Evolutionary conservation across 2,797 vertebrate species (phyloP).

Genomic region (Oreonectes daqikongensis): DNA sequence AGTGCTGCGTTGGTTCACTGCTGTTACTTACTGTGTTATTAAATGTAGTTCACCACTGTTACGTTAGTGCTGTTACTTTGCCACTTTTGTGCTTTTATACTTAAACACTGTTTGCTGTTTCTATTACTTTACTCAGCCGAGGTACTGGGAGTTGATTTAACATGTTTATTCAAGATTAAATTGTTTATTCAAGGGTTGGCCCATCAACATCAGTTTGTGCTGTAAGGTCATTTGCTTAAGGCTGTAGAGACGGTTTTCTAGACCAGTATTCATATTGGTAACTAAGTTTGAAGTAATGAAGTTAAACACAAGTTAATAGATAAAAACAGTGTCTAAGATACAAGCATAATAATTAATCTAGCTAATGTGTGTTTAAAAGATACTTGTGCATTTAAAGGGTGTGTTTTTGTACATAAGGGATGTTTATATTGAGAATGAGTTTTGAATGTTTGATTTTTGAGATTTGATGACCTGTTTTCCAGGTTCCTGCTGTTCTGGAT

Average conservation of each 20-base stretch:
- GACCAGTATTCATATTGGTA: background rate
- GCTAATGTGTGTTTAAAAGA: background rate
- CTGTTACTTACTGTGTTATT: no score
- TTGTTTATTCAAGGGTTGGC: background rate
- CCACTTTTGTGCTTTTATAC: no score
- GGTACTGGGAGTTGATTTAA: no score
- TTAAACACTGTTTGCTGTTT: no score
- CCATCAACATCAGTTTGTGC: background rate
- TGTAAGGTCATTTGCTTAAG: background rate
- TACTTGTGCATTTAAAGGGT: background rate
- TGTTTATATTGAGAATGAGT: background rate
- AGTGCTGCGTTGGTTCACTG: no score
- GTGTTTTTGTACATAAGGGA: background rate
- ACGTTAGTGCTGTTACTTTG: no score
- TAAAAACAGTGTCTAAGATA: background rate
- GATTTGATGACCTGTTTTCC: constrained; percentile 53
- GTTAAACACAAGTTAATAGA: background rate
- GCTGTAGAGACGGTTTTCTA: background rate
- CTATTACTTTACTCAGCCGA: no score
- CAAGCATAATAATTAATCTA: background rate
- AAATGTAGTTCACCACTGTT: no score
- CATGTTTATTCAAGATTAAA: background rate
- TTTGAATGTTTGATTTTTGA: constrained; percentile 14
- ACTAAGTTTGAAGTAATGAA: background rate
- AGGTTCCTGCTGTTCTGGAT: constrained; percentile 75